Conservation (phyloP, 2,113 vertebrate species). For the Coturnix japonica region DNA sequence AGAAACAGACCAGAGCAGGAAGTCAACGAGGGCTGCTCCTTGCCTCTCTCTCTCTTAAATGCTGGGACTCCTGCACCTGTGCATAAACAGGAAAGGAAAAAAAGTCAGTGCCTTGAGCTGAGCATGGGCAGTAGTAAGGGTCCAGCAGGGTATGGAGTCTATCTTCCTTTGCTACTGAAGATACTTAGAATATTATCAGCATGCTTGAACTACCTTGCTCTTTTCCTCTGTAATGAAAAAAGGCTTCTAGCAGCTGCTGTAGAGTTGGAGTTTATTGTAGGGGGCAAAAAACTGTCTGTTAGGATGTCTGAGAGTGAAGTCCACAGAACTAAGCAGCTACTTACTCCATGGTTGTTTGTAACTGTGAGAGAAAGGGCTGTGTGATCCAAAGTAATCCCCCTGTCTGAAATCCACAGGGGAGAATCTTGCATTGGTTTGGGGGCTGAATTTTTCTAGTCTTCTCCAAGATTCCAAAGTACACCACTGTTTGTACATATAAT, state of each 20-base stretch:
- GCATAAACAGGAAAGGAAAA: not conserved
- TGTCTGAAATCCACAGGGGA: not conserved
- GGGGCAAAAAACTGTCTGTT: not conserved
- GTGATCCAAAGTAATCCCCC: not conserved
- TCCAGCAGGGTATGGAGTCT: not conserved
- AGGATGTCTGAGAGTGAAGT: not conserved
- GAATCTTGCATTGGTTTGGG: not conserved
- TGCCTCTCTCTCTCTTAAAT: not conserved
- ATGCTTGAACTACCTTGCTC: not conserved
- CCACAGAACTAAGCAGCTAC: not conserved
- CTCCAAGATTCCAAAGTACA: not conserved
- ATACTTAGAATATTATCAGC: not conserved
- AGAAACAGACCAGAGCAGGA: not conserved
- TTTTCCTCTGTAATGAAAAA: not conserved
- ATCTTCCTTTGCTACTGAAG: not conserved
- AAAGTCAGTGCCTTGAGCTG: not conserved
- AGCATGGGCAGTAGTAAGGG: not conserved
- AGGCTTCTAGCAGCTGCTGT: not conserved
- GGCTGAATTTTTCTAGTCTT: not conserved
- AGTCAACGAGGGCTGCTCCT: not conserved
- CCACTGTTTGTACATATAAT: not conserved
- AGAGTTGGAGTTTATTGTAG: not conserved
- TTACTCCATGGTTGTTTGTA: not conserved
- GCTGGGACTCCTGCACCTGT: not conserved
- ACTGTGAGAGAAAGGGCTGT: not conserved